Evolutionary conservation across 2,888 invertebrate genomes (phyloP), one percentile per base, ranked within the genome.

Genomic region (Dastarcus helophoroides): DNA sequence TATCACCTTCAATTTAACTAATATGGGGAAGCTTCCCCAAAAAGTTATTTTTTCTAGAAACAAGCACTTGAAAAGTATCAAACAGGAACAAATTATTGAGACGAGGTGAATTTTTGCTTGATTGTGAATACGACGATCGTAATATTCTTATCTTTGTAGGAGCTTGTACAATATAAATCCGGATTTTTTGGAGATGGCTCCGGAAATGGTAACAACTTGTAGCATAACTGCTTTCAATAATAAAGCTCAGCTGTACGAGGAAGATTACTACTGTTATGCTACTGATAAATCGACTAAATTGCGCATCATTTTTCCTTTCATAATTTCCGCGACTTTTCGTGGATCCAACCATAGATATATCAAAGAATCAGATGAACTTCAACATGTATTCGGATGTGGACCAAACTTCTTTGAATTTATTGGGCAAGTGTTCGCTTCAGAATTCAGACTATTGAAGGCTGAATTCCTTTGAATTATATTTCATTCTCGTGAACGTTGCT

Each of bases 261-360:
- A 76, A 53, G 62, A 62, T 43, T 73, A 73, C 67, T 71, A 69
- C 50, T 60, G 74, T 36, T 62, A 70, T 27, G 71, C 69, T 8
- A 60, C 65, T 24, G 69, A 69, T 26, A 67, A 68, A 3, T 60
- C 64, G 3, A 65, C 64, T 29, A 69, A 68, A 48, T 67, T 69
- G 26, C 66, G 68, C 41, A 44, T 69, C 22, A 53, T 75, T 21
- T 51, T 70, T 14, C 61, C 62, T 26, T 68, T 69, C 39, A 56
- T 55, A 36, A 54, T 76, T 27, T 53, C 51, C 19, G 72, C 69
- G 0, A 68, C 64, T 34, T 73, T 77, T n/a, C 46, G 65, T 71
- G 1, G 69, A 73, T 41, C 76, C 76, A 1, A 62, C 62, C 45
- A 59, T 76, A 26, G 56, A 63, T 36, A 51, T 75, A 15, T 67